Base-by-base conservation (phyloP, 1,140 invertebrate genomes). In the Globodera rostochiensis region DNA sequence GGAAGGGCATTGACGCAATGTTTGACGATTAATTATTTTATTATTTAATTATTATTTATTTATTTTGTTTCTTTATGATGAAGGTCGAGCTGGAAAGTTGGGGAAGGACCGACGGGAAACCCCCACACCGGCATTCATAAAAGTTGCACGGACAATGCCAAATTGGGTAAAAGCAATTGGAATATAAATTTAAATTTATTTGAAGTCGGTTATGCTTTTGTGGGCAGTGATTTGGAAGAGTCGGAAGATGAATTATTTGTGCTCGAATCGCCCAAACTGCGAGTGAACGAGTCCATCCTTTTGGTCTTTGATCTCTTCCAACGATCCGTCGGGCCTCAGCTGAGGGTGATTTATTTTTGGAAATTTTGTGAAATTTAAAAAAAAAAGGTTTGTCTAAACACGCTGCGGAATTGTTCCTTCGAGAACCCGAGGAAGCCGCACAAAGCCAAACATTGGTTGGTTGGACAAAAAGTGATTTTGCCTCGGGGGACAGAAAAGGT, bases 381-480 rank as follows among this genome's bases (percentile, higher is more conserved):
- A 2, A 25, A 6, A 8, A 69, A 85, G 84, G 84, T 85, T 8
- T 86, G 85, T 74, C 49, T 86, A 21, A 84, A 86, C 77, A 64
- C 81, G 19, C 86, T 87, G 53, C 84, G 87, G 53, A 80, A 87
- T 46, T 86, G 85, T 73, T 85, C 85, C 0, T 86, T 87, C 66
- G 50, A 73, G n/a, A 86, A 79, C 21, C 86, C 85, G 5, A 13
- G 19, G 15, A 75, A 80, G 19, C 67, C 86, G 11, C 57, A 77
- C n/a, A 80, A 84, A 49, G 15, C 47, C 45, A 73, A 87, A 69
- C 87, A 79, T 60, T 86, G 85, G 85, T 60, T 73, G 13, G 69
- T 53, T 8, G 86, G 85, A 53, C 85, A 86, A 70, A 73, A 66
- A 70, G 66, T 86, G 3, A 36, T 84, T 21, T 77, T 86, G 47